Conservation (phyloP, 2,888 invertebrate genomes). For the Torymus texanus region DNA sequence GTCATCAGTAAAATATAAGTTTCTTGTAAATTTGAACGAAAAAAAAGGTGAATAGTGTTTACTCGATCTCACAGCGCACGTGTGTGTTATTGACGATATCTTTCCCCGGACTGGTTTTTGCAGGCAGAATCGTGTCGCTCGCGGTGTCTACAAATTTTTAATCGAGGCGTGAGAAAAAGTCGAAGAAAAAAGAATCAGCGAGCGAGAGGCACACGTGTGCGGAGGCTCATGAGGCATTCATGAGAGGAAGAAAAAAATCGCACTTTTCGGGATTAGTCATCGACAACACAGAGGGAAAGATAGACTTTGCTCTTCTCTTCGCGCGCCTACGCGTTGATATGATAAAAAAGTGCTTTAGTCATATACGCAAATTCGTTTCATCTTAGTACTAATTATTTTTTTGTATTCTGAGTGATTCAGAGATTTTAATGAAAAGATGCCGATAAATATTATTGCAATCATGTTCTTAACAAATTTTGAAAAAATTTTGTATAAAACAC, state of each 20-base stretch:
- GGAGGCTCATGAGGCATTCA: neutral
- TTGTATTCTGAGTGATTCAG: too few species aligned
- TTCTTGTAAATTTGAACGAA: neutral
- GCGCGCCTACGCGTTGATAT: neutral
- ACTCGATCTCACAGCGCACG: neutral
- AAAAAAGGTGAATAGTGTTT: neutral
- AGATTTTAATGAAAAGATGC: too few species aligned
- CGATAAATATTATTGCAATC: too few species aligned
- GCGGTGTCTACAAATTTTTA: neutral
- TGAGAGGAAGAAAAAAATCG: neutral
- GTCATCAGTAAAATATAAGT: neutral
- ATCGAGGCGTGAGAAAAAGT: too few species aligned
- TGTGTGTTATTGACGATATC: neutral
- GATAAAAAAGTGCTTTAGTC: constrained; percentile 19
- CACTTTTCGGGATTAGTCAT: constrained; percentile 22
- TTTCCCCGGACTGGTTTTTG: neutral
- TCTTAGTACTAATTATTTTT: too few species aligned
- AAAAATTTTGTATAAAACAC: too few species aligned
- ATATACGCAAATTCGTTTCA: neutral
- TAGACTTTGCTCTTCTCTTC: neutral
- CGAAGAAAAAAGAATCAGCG: neutral
- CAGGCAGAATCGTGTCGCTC: neutral
- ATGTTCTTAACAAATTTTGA: too few species aligned
- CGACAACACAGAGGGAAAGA: neutral
- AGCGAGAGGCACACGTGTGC: neutral